Evolutionary conservation across 1,140 invertebrate genomes (phyloP).

Genomic region (Eufriesea mexicana): DNA sequence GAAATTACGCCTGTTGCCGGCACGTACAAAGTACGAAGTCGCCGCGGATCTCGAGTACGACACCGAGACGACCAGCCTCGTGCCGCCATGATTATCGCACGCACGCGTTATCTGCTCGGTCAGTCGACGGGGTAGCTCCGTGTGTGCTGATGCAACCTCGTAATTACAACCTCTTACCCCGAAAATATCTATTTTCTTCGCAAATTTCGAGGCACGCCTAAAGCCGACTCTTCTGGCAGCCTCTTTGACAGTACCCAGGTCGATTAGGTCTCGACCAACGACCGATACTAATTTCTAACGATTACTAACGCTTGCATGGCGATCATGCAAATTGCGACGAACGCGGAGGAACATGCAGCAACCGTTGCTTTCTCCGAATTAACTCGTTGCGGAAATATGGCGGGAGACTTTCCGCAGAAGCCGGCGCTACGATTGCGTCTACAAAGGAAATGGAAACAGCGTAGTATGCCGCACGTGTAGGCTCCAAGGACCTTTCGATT

Average conservation of each 20-base stretch:
- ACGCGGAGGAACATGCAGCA: no score
- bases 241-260: no score
- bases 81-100: neutral
- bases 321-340: no score
- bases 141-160: slow-evolving; percentile 5
- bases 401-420: slow-evolving; percentile 4
- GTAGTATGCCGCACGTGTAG: slow-evolving; percentile 36
- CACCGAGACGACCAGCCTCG: neutral
- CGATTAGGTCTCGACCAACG: no score
- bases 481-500: slow-evolving; percentile 57
- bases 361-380: neutral
- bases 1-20: slow-evolving; percentile 21
- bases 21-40: neutral
- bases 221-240: no score
- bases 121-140: neutral
- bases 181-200: no score
- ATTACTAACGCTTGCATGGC: no score
- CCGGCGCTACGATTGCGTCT: neutral
- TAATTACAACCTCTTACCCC: neutral
- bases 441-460: slow-evolving; percentile 37
- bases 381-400: slow-evolving; percentile 1
- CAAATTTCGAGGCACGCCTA: no score
- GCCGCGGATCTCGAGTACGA: neutral
- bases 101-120: neutral
- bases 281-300: no score